Evolutionary conservation across 2,888 invertebrate genomes (phyloP).

Genomic region (Salpingus planirostris): DNA sequence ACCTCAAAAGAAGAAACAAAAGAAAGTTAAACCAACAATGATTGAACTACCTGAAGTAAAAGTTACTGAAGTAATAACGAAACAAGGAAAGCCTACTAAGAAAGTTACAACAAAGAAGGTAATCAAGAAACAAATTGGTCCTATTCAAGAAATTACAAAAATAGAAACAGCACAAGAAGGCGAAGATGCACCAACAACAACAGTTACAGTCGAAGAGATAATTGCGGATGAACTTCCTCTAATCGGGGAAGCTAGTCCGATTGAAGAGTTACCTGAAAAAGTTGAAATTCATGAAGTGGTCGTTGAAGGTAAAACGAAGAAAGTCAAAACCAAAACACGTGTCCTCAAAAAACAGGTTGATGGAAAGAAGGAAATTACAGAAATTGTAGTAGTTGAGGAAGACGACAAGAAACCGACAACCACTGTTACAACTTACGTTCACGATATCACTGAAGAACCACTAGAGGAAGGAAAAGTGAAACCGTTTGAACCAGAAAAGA

Average conservation of each 20-base stretch:
- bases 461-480: conserved; percentile 12
- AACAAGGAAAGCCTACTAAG: conserved; percentile 20
- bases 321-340: conserved; percentile 32
- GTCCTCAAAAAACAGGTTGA: conserved; percentile 35
- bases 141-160: conserved; percentile 31
- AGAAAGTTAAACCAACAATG: conserved; percentile 19
- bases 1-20: conserved; percentile 15
- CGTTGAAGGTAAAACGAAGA: conserved; percentile 14
- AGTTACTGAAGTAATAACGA: conserved; percentile 20
- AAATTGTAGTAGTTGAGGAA: conserved; percentile 36
- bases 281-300: conserved; percentile 18
- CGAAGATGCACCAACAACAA: conserved; percentile 33
- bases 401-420: conserved; percentile 22
- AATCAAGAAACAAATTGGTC: conserved; percentile 31
- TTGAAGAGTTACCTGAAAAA: conserved; percentile 23
- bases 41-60: conserved; percentile 25
- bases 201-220: conserved; percentile 24
- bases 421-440: conserved; percentile 17
- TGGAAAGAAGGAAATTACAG: conserved; percentile 39
- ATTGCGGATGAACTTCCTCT: conserved; percentile 19
- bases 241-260: conserved; percentile 12
- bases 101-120: conserved; percentile 28
- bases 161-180: conserved; percentile 45
- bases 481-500: conserved; percentile 18
- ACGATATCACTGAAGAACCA: conserved; percentile 10